These are phyloP conservation scores for Artemisiospiza belli DNA, from an alignment of 2,113 vertebrate genomes.

Conservation along the genomic window DNA sequence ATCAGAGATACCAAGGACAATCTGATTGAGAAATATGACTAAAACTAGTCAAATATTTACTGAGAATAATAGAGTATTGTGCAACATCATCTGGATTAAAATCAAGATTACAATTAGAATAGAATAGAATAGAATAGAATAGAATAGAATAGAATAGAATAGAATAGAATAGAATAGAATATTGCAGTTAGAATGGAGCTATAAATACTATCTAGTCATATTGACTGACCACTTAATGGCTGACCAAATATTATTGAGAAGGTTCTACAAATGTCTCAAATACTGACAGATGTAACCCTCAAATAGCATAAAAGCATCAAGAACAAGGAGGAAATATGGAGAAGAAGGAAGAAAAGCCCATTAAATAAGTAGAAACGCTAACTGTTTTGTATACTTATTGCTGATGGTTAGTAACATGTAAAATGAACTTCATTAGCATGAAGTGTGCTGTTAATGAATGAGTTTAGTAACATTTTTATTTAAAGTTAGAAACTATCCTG, in stretches of 20 bases:
- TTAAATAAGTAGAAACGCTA: background rate
- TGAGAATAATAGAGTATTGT: conserved; percentile 8
- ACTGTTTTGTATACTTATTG: background rate
- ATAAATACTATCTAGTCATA: background rate
- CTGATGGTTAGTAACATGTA: background rate
- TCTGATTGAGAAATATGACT: background rate
- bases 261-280: background rate
- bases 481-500: background rate
- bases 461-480: background rate
- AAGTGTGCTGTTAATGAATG: background rate
- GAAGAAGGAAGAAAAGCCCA: background rate
- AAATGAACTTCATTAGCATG: background rate
- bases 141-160: background rate
- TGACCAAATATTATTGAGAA: background rate
- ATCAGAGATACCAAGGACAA: background rate
- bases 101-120: background rate
- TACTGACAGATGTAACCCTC: background rate
- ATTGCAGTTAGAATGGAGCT: background rate
- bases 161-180: background rate
- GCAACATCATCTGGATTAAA: conserved; percentile 3
- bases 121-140: background rate
- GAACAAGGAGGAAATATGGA: background rate
- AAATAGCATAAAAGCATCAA: background rate
- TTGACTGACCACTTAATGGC: background rate
- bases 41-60: conserved; percentile 41